These are phyloP conservation scores for Ataeniobius toweri DNA, from an alignment of 2,797 vertebrate species.

Conservation along the genomic window DNA sequence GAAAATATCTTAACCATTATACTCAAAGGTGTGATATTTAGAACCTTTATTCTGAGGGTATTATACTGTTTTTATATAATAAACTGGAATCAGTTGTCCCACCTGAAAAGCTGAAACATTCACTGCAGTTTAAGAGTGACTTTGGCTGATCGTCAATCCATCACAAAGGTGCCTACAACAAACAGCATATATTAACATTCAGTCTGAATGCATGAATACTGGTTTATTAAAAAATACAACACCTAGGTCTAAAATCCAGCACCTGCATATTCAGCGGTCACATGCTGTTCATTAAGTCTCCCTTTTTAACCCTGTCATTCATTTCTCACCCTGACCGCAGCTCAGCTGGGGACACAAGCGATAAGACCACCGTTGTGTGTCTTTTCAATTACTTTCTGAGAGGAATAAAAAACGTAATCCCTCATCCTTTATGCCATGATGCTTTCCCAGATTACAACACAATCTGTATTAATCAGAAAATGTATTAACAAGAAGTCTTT, in stretches of 20 bases:
- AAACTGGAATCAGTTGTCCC: slow-evolving; percentile 4
- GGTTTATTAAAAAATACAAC: slow-evolving; percentile 68
- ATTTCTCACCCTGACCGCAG: slow-evolving; percentile 71
- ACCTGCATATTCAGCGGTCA: slow-evolving; percentile 70
- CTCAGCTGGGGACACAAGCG: slow-evolving; percentile 67
- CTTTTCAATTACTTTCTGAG: slow-evolving; percentile 78
- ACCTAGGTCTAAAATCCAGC: slow-evolving; percentile 55
- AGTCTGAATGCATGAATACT: slow-evolving; percentile 63
- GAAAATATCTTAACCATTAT: not conserved
- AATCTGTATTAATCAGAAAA: slow-evolving; percentile 75
- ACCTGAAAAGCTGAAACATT: slow-evolving; percentile 33
- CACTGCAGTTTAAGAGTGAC: slow-evolving; percentile 33
- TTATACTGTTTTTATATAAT: not conserved
- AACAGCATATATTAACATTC: slow-evolving; percentile 58
- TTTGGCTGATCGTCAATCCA: slow-evolving; percentile 50
- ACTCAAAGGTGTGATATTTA: not conserved
- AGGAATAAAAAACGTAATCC: slow-evolving; percentile 70
- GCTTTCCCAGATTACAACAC: slow-evolving; percentile 71
- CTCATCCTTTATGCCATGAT: slow-evolving; percentile 77
- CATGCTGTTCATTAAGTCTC: slow-evolving; percentile 74
- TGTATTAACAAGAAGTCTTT: slow-evolving; percentile 68
- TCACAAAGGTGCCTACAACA: slow-evolving; percentile 52
- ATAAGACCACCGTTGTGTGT: slow-evolving; percentile 67
- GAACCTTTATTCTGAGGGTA: not conserved
- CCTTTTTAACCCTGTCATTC: slow-evolving; percentile 63